A percentile compares a stretch with the other conserved stretches of the same genome.
Evolutionary conservation across 2,888 invertebrate species (phyloP).

Genomic region (Parnassius smintheus): DNA sequence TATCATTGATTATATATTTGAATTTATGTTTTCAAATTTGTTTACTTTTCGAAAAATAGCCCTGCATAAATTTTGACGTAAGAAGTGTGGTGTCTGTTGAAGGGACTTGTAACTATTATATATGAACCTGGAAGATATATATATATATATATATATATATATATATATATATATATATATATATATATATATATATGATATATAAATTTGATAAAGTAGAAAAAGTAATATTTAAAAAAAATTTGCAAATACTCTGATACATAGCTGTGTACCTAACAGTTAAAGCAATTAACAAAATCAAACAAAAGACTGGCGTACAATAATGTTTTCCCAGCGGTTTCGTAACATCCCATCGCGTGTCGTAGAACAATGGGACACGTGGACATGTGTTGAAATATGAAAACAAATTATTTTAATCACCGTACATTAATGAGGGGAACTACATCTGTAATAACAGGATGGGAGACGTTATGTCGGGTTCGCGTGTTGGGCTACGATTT

Average conservation of each 20-base stretch:
- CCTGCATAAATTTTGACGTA: too few species aligned
- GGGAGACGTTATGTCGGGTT: constrained; percentile 50
- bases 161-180: background rate
- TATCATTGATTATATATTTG: too few species aligned
- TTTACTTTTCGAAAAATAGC: too few species aligned
- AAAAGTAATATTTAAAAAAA: too few species aligned
- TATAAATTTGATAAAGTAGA: too few species aligned
- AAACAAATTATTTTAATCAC: constrained; percentile 48
- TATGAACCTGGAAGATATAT: too few species aligned
- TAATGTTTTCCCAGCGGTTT: constrained; percentile 21
- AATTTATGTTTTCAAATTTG: too few species aligned
- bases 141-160: background rate
- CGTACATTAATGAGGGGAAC: constrained; percentile 43
- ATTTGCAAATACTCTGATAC: too few species aligned
- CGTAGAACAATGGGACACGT: constrained; percentile 56
- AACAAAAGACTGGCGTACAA: constrained; percentile 13
- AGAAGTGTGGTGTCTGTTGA: too few species aligned
- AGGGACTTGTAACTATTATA: too few species aligned
- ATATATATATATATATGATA: too few species aligned
- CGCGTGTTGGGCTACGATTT: constrained; percentile 51
- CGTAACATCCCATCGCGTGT: constrained; percentile 22
- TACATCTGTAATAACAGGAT: constrained; percentile 58
- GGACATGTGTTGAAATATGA: constrained; percentile 45
- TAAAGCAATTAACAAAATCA: constrained; percentile 6
- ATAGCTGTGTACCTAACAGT: background rate